phyloP scores from a whole-genome alignment of 2,888 invertebrate genomes.

The Cacoxenus indagator region DNA sequence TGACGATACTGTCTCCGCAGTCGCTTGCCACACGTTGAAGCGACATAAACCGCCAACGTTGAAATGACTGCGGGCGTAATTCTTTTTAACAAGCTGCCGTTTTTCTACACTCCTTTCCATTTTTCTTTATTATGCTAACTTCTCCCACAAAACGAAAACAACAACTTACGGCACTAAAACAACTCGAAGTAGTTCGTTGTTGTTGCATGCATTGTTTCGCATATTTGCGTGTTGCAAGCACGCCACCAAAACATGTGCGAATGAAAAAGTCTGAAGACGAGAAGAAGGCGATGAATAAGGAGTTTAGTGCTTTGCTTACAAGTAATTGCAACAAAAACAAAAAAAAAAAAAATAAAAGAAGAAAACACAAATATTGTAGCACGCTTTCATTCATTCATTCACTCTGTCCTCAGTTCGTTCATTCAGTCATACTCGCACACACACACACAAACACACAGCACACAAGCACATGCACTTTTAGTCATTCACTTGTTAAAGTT shows the following conservation, averaged over 20 bases:
- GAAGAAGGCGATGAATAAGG: not conserved
- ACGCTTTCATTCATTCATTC: not conserved
- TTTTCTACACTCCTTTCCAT: not conserved
- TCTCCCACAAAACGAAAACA: not conserved
- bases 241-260: not conserved
- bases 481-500: conserved; percentile 23
- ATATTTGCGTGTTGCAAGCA: conserved; percentile 11
- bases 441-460: conserved; percentile 24
- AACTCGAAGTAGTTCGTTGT: not conserved
- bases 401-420: conserved; percentile 24
- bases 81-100: conserved; percentile 32
- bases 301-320: not conserved
- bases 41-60: conserved; percentile 15
- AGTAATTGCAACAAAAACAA: too few species aligned
- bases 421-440: conserved; percentile 23
- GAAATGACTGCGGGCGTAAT: conserved; percentile 49
- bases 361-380: too few species aligned
- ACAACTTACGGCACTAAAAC: not conserved
- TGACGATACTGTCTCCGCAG: not conserved
- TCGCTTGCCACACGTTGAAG: not conserved
- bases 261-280: not conserved
- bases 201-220: conserved; percentile 12
- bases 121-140: not conserved
- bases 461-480: not conserved
- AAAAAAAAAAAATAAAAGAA: too few species aligned